phyloP scores from a whole-genome alignment of 2,797 vertebrate species.

The Pipistrellus pygmaeus region DNA sequence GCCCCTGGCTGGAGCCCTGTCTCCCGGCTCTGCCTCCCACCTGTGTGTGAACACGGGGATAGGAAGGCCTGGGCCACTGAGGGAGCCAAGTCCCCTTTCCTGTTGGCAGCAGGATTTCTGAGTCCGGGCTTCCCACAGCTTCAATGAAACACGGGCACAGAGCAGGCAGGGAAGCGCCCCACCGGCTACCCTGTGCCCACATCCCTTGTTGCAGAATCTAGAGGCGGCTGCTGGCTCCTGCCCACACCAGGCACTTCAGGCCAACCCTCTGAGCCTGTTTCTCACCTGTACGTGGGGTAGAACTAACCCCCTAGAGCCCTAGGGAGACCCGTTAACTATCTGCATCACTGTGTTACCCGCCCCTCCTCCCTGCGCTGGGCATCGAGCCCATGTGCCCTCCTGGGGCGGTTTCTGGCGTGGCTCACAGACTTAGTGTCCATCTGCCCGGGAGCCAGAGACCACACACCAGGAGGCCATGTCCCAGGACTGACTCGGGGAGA shows the following conservation, averaged over 20 bases:
- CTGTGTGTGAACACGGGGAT: neutral
- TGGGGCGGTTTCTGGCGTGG: too few relatives aligned
- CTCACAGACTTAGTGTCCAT: neutral
- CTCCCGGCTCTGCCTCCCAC: neutral
- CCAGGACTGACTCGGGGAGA: accelerated
- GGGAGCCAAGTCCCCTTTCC: neutral
- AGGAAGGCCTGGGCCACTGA: accelerated
- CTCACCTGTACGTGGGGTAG: neutral
- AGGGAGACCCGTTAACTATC: neutral
- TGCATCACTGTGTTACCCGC: neutral
- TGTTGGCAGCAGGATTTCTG: neutral
- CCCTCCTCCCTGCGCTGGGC: neutral
- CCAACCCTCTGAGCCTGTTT: neutral
- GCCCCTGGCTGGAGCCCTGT: accelerated
- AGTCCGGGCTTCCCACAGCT: neutral
- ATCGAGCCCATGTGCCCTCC: neutral
- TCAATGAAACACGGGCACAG: neutral
- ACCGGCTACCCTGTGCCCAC: accelerated
- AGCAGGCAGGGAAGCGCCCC: neutral
- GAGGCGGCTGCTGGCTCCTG: neutral
- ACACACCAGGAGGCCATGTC: neutral
- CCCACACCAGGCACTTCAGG: accelerated
- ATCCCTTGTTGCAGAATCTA: neutral
- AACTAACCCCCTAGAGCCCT: neutral
- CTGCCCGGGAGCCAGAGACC: neutral